Evolutionary conservation across 2,888 invertebrate genomes (phyloP).

Genomic region (Lutraria lutraria): DNA sequence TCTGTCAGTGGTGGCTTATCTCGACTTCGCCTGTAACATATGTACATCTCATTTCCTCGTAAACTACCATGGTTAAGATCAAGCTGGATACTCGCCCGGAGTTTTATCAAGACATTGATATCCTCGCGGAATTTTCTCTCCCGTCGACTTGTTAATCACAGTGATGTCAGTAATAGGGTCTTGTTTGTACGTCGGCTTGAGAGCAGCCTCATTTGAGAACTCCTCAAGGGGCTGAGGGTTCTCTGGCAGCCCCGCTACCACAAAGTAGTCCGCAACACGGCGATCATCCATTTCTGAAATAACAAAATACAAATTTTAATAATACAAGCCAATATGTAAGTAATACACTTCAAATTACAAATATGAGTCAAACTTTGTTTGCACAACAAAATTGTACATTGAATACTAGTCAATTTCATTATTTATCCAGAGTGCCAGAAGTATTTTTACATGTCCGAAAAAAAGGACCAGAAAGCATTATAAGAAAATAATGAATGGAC

Average conservation of each 20-base stretch:
- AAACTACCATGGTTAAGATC: conserved; percentile 99
- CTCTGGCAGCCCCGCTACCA: conserved; percentile 97
- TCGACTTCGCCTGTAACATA: conserved; percentile 96
- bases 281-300: conserved; percentile 83
- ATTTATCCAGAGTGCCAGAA: too few relatives aligned
- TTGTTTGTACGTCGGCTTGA: conserved; percentile 90
- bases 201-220: conserved; percentile 92
- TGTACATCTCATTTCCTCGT: conserved; percentile 96
- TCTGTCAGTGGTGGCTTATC: conserved; percentile 99
- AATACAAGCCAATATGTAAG: too few relatives aligned
- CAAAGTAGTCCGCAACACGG: conserved; percentile 97
- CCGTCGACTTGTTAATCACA: conserved; percentile 95
- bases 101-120: conserved; percentile 83
- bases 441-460: too few relatives aligned
- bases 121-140: conserved; percentile 89
- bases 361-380: too few relatives aligned
- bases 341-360: too few relatives aligned
- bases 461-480: too few relatives aligned
- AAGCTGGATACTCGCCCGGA: conserved; percentile 92
- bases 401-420: too few relatives aligned
- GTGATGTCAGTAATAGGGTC: conserved; percentile 98
- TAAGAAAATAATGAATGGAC: too few relatives aligned
- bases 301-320: background rate
- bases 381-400: too few relatives aligned
- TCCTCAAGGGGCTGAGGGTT: conserved; percentile 92